Conservation (phyloP, 2,888 invertebrate species). For the Terebella lapidaria region DNA sequence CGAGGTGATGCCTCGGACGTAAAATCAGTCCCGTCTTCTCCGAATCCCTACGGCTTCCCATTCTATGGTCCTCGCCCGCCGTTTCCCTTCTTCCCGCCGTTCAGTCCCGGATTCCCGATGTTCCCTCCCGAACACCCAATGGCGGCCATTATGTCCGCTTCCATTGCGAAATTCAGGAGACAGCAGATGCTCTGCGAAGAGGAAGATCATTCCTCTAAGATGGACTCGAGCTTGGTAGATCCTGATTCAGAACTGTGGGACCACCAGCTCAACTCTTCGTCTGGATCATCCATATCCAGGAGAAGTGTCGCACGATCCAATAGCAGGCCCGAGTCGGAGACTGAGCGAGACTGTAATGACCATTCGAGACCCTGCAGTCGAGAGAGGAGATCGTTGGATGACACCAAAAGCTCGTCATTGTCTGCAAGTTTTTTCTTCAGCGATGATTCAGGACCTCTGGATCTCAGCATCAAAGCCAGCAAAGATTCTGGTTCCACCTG, state of each 20-base stretch:
- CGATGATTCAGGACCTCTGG: too few relatives aligned
- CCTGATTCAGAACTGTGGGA: not conserved
- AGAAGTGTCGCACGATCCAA: too few relatives aligned
- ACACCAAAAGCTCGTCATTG: too few relatives aligned
- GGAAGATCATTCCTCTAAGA: not conserved
- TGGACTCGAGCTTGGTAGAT: not conserved
- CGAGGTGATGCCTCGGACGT: not conserved
- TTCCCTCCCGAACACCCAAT: constrained; percentile 20
- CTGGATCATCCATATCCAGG: too few relatives aligned
- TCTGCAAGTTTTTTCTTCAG: too few relatives aligned
- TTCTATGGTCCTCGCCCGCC: constrained; percentile 34
- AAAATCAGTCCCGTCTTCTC: not conserved
- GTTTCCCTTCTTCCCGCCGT: constrained; percentile 39
- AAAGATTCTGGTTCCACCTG: too few relatives aligned
- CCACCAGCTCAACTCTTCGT: constrained; percentile 34
- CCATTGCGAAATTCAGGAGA: not conserved
- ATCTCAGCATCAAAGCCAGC: too few relatives aligned
- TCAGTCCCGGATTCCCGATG: constrained; percentile 21
- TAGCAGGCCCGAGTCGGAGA: constrained; percentile 2
- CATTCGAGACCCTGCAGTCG: not conserved
- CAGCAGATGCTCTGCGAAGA: too few relatives aligned
- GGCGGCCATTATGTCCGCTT: constrained; percentile 17
- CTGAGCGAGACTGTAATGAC: not conserved
- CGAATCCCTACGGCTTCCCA: constrained; percentile 33
- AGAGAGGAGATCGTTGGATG: too few relatives aligned